These are phyloP conservation scores for Sinocyclocheilus grahami DNA, from an alignment of 2,113 vertebrate species.

Conservation along the genomic window DNA sequence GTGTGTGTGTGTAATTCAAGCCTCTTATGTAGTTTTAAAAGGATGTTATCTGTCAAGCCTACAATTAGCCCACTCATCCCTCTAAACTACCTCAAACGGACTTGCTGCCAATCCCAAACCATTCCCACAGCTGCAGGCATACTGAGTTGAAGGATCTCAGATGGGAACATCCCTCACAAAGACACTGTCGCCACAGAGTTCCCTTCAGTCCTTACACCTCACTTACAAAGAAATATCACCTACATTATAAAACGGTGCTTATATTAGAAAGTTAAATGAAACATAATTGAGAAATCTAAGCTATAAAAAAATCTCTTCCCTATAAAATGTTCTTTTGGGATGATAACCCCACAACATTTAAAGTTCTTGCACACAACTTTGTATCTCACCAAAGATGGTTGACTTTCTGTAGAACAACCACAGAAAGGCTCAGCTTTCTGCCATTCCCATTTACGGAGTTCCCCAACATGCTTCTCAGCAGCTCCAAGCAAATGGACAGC, in stretches of 20 bases:
- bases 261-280: conserved; percentile 3
- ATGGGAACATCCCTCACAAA: conserved; percentile 9
- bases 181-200: neutral
- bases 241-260: neutral
- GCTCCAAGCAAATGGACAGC: neutral
- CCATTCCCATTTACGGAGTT: neutral
- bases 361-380: neutral
- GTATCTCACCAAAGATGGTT: conserved; percentile 56
- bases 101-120: conserved; percentile 36
- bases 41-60: conserved; percentile 27
- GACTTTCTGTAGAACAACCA: conserved; percentile 47
- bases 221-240: neutral
- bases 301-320: neutral
- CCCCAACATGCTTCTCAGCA: conserved; percentile 36
- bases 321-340: neutral
- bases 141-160: neutral
- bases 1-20: neutral
- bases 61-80: conserved; percentile 49
- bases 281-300: neutral
- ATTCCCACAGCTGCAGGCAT: conserved; percentile 22
- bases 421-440: conserved; percentile 50
- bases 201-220: neutral
- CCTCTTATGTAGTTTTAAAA: conserved; percentile 13
- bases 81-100: conserved; percentile 55
- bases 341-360: neutral